Conservation (phyloP, 2,113 vertebrate species). For the Corythoichthys haematopterus region DNA sequence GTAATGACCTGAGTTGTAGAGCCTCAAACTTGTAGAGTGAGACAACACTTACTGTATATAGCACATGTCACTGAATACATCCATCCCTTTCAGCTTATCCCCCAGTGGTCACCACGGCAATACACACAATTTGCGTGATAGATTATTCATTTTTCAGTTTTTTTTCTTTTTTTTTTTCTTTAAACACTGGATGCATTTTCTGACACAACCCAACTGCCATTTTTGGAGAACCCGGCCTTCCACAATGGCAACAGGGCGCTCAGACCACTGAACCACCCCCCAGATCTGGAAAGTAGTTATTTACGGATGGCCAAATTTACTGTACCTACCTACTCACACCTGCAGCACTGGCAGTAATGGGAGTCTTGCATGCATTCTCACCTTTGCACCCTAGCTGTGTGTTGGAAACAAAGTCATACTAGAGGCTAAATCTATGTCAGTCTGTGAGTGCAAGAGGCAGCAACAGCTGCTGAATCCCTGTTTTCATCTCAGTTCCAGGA, state of each 20-base stretch:
- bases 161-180: no score
- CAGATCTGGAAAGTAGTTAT: constrained; percentile 3
- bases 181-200: no score
- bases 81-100: no score
- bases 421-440: constrained; percentile 36
- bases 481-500: constrained; percentile 16
- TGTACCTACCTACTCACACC: constrained; percentile 46
- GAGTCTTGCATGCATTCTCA: constrained; percentile 1
- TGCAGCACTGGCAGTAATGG: constrained; percentile 47
- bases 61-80: constrained; percentile 35
- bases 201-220: no score
- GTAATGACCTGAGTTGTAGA: background rate
- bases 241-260: no score
- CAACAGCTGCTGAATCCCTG: constrained; percentile 34
- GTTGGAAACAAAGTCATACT: constrained; percentile 17
- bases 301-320: background rate
- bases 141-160: no score
- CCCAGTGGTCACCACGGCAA: no score
- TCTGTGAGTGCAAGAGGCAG: constrained; percentile 36
- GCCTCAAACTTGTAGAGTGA: constrained; percentile 6
- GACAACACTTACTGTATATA: constrained; percentile 24
- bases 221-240: no score
- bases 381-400: constrained; percentile 9
- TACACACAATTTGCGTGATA: no score
- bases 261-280: constrained; percentile 1